Evolutionary conservation across 2,888 invertebrate genomes (phyloP).

Genomic region (Macrostomum cliftonense): DNA sequence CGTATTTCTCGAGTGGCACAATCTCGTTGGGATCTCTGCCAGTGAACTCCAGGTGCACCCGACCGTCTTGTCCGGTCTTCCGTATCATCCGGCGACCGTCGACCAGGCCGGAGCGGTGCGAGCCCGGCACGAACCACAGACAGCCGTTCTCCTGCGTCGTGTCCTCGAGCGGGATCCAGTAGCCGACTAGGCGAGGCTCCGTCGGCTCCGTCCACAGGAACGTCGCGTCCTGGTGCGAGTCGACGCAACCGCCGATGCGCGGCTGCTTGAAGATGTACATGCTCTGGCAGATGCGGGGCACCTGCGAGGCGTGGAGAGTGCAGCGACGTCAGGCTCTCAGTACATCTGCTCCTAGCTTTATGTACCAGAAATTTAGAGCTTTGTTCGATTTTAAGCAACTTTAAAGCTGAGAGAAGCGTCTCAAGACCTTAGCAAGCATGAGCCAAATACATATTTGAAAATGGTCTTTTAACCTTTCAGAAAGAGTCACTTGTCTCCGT

Average conservation of each 20-base stretch:
- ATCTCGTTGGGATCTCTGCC: not conserved
- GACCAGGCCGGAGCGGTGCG: conserved; percentile 71
- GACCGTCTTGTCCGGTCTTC: conserved; percentile 67
- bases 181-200: conserved; percentile 51
- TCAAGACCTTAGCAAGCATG: no score
- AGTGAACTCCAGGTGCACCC: conserved; percentile 27
- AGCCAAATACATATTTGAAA: no score
- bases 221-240: conserved; percentile 53
- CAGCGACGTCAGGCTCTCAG: no score
- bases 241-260: conserved; percentile 58
- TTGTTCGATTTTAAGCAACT: no score
- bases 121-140: conserved; percentile 71
- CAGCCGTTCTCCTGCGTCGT: conserved; percentile 81
- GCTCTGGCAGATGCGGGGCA: conserved; percentile 47
- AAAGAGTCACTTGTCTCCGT: no score
- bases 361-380: no score
- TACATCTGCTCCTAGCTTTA: no score
- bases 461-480: no score
- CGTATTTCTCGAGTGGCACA: not conserved
- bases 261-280: conserved; percentile 95
- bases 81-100: conserved; percentile 84
- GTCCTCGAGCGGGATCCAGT: conserved; percentile 90
- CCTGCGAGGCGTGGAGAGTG: no score
- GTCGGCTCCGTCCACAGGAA: conserved; percentile 65
- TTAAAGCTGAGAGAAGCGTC: no score